Base-by-base conservation (phyloP, 2,113 vertebrate species). In the Ciconia stormi region DNA sequence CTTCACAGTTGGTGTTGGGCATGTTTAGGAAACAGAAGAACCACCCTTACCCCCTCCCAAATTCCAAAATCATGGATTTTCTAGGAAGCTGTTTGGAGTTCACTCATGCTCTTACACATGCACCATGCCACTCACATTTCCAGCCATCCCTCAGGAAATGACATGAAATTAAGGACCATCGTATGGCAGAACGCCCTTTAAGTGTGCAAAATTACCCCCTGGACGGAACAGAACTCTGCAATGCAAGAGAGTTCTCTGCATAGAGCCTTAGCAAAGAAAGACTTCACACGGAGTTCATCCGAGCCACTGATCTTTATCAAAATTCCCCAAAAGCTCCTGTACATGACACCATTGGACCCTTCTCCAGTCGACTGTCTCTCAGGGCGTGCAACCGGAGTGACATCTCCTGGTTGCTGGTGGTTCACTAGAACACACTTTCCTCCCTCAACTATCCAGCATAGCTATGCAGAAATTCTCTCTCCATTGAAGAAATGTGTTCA, bases 91-190 rank as follows among this genome's bases (percentile, higher is more conserved):
- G 30, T 29, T 78, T 13, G 72, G 34, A 32, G 42, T 53, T 88
- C 50, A 20, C 46, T 56, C 72, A n/a, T 0, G 1, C 34, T 29
- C 34, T 56, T 36, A 40, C 3, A 40, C 52, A 42, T 0, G 3
- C 18, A 36, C 46, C 3, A 7, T 1, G 22, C 6, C 9, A 49
- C 44, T 30, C 7, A 1, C 5, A 7, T 4, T 18, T 12, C 73
- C 80, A 69, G 80, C 32, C 7, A 5, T 11, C 21, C 38, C 13
- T 71, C 15, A 49, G 36, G 44, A 63, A 70, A 49, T 3, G 2
- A 29, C 27, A 55, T 9, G n/a, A 46, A 66, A 74, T 63, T 21
- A 27, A 56, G 58, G 49, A 82, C 9, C 38, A 62, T 2, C 0
- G 2, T 18, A 59, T 2, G 13, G 59, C 79, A 87, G 47, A 74